phyloP scores from a whole-genome alignment of 2,113 vertebrate species.

The Chelonoidis abingdonii region DNA sequence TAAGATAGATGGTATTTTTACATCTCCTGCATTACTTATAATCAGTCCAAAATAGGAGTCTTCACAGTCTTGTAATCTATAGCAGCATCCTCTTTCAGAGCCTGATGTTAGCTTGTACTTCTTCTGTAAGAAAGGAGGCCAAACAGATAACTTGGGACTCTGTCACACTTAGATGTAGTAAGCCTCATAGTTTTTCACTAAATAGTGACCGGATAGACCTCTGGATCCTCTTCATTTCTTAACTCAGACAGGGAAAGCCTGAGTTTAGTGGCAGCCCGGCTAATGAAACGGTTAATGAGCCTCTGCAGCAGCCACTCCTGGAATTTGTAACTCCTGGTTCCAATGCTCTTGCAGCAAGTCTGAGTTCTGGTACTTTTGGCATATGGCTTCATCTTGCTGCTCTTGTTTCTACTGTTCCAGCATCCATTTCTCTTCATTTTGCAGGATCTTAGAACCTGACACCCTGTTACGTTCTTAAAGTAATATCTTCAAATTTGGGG shows the following conservation, averaged over 20 bases:
- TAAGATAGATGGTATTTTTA: not conserved
- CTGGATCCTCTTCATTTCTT: not conserved
- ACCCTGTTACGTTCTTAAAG: not conserved
- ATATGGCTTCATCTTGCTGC: not conserved
- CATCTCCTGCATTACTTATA: too few relatives aligned
- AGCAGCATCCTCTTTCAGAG: not conserved
- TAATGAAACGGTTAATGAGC: not conserved
- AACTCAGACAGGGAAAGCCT: not conserved
- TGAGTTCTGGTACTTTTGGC: not conserved
- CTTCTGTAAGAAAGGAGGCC: rapidly evolving
- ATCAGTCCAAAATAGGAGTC: not conserved
- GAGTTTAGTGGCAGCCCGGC: rapidly evolving
- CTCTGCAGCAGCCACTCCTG: not conserved
- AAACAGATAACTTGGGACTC: not conserved
- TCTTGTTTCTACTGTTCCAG: not conserved
- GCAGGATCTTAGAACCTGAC: not conserved
- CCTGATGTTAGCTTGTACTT: not conserved
- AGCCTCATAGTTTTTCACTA: not conserved
- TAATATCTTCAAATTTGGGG: not conserved
- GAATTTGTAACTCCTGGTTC: not conserved
- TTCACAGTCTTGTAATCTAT: rapidly evolving
- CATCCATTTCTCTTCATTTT: not conserved
- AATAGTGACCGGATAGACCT: not conserved
- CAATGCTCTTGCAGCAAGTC: not conserved
- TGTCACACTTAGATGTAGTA: not conserved